A percentile compares a stretch with the other conserved stretches of the same genome.
phyloP scores from a whole-genome alignment of 2,888 invertebrate species.

The Drosophila neonasuta region DNA sequence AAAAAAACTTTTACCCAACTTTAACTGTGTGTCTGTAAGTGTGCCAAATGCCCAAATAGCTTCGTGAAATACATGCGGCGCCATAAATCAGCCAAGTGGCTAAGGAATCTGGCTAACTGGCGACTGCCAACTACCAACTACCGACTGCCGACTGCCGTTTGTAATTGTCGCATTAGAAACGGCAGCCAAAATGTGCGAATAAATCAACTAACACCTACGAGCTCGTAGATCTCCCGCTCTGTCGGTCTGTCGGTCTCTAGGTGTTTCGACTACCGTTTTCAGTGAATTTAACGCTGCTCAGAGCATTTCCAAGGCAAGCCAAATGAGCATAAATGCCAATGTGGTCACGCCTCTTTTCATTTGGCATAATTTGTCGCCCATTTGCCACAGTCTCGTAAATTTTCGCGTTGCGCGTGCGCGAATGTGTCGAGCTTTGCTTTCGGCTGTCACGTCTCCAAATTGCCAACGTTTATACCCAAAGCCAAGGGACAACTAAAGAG shows the following conservation, averaged over 20 bases:
- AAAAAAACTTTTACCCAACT: constrained; percentile 55
- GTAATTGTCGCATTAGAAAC: constrained; percentile 76
- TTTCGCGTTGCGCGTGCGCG: constrained; percentile 66
- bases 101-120: constrained; percentile 52
- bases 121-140: constrained; percentile 27
- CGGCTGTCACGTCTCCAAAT: constrained; percentile 33
- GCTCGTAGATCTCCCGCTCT: not conserved
- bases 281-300: constrained; percentile 51
- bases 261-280: constrained; percentile 35
- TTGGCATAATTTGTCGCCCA: constrained; percentile 76
- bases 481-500: constrained; percentile 5
- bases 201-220: constrained; percentile 68
- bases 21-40: constrained; percentile 45
- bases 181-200: constrained; percentile 69
- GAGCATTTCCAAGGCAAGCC: constrained; percentile 45
- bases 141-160: constrained; percentile 34
- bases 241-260: not conserved
- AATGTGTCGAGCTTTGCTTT: constrained; percentile 40
- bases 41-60: constrained; percentile 72
- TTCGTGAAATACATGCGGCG: constrained; percentile 65
- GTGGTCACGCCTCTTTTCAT: constrained; percentile 70
- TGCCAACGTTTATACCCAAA: not conserved
- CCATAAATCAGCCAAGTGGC: constrained; percentile 73
- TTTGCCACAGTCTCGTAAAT: constrained; percentile 69
- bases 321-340: constrained; percentile 69